Evolutionary conservation across 2,888 invertebrate genomes (phyloP), one percentile per base, ranked within the genome.

Genomic region (Cheilosia vernalis): DNA sequence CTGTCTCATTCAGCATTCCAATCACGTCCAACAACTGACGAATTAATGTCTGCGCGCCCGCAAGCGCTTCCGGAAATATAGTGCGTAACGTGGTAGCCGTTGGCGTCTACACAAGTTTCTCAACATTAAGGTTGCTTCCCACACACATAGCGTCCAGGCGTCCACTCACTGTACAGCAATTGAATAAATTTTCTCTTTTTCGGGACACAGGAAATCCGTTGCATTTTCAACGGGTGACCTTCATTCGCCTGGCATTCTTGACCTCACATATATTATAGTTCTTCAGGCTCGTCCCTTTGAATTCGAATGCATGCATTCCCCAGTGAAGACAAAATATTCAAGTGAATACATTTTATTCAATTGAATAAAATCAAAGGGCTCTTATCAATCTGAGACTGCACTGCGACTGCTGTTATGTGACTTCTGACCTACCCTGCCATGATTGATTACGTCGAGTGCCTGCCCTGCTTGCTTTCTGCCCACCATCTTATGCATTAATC

Each of bases 291-390:
- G 49, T 44, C 33, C 10, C 58, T 69, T 27, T 21, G 55, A 64
- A 64, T 74, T 27, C 17, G 55, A 64, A 55, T 42, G 53, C 10
- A 37, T 55, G 30, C 44, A 30, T 30, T 21, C 40, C 9, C 10
- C 49, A 51, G 37, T 51, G n/a, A 17, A 47, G 47, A 47, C 44
- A 7, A 47, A 17, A 47, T 30, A 56, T 44, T 1, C 37, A 53
- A 33, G 13, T 40, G 56, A 37, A 30, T 64, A 33, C 74, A 40
- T 60, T 72, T 51, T 51, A 78, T 78, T 83, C 30, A 79, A 78
- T 74, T 83, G 61, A 74, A 73, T 78, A 42, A 56, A 73, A 83
- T 63, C 73, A 63, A 78, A 73, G 73, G 73, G 72, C 73, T 69
- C 73, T 78, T 72, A 83, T 83, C 78, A 73, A 63, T 78, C 44